Evolutionary conservation across 2,888 invertebrate genomes (phyloP).

Genomic region (Tetrapedia diversipes): DNA sequence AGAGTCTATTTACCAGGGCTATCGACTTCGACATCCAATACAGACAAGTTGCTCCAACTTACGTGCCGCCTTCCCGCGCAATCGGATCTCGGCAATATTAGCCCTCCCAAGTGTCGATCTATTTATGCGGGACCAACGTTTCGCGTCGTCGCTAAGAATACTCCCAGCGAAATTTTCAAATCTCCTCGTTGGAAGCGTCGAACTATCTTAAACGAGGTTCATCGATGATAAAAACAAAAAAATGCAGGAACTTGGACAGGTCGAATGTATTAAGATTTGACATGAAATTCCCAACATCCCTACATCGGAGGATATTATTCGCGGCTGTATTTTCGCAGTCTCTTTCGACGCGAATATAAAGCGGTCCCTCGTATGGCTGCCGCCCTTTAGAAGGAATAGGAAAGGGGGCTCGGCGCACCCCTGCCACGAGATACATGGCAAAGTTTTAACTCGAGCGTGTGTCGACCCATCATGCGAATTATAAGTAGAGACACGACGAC

Average conservation of each 20-base stretch:
- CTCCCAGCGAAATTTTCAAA: conserved; percentile 22
- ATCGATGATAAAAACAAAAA: not conserved
- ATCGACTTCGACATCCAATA: conserved; percentile 45
- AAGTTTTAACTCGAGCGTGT: conserved; percentile 78
- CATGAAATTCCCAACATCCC: conserved; percentile 44
- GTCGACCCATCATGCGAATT: conserved; percentile 77
- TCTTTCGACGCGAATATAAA: conserved; percentile 56
- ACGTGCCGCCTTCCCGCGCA: conserved; percentile 38
- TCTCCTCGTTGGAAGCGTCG: not conserved
- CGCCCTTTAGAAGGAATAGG: conserved; percentile 41
- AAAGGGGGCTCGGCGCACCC: conserved; percentile 40
- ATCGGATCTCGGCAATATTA: conserved; percentile 54
- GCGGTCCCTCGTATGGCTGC: conserved; percentile 58
- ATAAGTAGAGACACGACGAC: conserved; percentile 70
- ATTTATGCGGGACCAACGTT: conserved; percentile 38
- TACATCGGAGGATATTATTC: conserved; percentile 40
- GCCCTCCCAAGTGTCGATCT: conserved; percentile 32
- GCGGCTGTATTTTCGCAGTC: conserved; percentile 62
- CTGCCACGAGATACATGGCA: conserved; percentile 68
- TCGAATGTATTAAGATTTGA: conserved; percentile 26
- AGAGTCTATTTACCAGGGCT: conserved; percentile 40
- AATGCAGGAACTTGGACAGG: conserved; percentile 17
- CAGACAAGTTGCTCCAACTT: conserved; percentile 43
- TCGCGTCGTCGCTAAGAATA: conserved; percentile 16
- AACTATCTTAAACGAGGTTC: not conserved